phyloP scores from a whole-genome alignment of 2,113 vertebrate genomes.

The Rhinolophus ferrumequinum region DNA sequence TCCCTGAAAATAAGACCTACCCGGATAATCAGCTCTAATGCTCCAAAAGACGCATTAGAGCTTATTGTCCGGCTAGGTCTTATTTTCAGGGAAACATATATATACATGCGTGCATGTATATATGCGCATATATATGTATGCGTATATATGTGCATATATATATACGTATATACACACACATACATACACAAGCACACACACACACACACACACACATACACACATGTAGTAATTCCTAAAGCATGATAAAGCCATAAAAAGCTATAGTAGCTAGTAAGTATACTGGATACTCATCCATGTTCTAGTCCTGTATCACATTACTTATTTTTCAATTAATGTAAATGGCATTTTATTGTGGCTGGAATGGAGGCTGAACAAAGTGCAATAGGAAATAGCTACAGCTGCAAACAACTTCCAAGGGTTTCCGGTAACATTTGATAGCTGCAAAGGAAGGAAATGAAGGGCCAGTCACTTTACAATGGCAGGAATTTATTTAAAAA shows the following conservation, averaged over 20 bases:
- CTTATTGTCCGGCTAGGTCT: too few relatives aligned
- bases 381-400: conserved; percentile 89
- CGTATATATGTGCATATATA: too few relatives aligned
- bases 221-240: conserved; percentile 59
- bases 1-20: too few relatives aligned
- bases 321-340: conserved; percentile 67
- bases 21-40: too few relatives aligned
- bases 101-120: too few relatives aligned
- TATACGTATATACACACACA: too few relatives aligned
- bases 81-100: too few relatives aligned
- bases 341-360: conserved; percentile 78
- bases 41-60: too few relatives aligned
- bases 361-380: conserved; percentile 79
- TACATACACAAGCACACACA: too few relatives aligned
- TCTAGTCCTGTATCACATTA: conserved; percentile 67
- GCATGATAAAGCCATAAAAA: conserved; percentile 54
- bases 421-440: conserved; percentile 86
- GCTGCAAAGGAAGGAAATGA: conserved; percentile 80
- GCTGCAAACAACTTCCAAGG: conserved; percentile 91
- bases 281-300: conserved; percentile 42
- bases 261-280: neutral
- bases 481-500: conserved; percentile 68
- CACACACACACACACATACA: too few relatives aligned
- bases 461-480: conserved; percentile 56
- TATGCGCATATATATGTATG: too few relatives aligned